These are phyloP conservation scores for Slavum lentiscoides DNA, from an alignment of 2,888 invertebrate genomes.

Conservation along the genomic window DNA sequence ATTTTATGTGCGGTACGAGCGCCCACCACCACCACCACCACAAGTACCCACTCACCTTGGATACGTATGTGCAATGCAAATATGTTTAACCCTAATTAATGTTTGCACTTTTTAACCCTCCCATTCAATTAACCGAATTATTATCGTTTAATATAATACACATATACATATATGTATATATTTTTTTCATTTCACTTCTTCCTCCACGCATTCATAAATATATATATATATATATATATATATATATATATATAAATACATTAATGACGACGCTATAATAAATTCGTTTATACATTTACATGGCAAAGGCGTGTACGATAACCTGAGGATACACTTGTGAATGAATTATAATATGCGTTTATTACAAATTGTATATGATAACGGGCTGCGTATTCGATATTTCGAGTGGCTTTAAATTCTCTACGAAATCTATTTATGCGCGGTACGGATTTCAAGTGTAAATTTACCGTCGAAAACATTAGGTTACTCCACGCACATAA, in stretches of 20 bases:
- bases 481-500: too few relatives aligned
- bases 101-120: conserved; percentile 44
- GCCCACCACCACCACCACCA: too few relatives aligned
- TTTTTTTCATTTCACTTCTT: conserved; percentile 34
- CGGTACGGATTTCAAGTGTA: too few relatives aligned
- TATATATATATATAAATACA: neutral
- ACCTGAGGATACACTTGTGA: neutral
- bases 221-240: too few relatives aligned
- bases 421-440: neutral
- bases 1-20: neutral
- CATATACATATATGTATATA: neutral
- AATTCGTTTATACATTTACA: conserved; percentile 12
- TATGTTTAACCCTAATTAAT: conserved; percentile 42
- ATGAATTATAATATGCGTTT: neutral
- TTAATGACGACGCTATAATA: neutral
- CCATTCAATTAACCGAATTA: conserved; percentile 28
- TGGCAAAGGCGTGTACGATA: conserved; percentile 5
- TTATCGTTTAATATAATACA: conserved; percentile 36
- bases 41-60: conserved; percentile 32
- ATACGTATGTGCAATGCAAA: conserved; percentile 19
- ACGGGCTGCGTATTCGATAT: neutral
- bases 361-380: neutral
- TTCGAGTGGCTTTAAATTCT: neutral
- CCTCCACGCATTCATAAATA: too few relatives aligned
- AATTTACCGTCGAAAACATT: too few relatives aligned